phyloP scores from a whole-genome alignment of 2,113 vertebrate genomes.

The Dolichotis patagonum region DNA sequence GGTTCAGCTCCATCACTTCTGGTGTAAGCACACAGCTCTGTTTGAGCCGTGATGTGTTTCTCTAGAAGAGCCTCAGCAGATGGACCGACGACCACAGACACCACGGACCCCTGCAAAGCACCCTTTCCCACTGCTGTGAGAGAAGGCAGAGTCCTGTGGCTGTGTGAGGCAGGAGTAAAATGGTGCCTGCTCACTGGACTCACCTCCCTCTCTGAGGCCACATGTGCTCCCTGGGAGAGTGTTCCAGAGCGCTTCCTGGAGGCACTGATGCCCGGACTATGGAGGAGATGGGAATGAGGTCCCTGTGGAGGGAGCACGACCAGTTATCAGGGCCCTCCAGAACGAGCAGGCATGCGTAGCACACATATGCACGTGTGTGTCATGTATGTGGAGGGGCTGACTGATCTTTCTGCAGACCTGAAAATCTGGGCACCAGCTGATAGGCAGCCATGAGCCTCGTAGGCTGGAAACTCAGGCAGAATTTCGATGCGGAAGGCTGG shows the following conservation, averaged over 20 bases:
- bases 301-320: neutral
- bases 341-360: neutral
- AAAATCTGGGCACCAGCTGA: neutral
- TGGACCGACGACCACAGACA: neutral
- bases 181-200: neutral
- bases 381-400: neutral
- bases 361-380: too few species aligned
- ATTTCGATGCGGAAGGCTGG: neutral
- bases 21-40: neutral
- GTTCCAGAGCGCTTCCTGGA: constrained; percentile 15
- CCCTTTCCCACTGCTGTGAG: neutral
- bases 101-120: neutral
- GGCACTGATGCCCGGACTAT: neutral
- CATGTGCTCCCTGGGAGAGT: neutral
- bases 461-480: neutral
- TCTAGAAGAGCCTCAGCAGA: neutral
- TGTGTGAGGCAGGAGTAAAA: neutral
- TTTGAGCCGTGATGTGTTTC: neutral
- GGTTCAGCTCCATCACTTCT: neutral
- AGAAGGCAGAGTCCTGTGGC: neutral
- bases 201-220: neutral
- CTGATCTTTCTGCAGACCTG: neutral
- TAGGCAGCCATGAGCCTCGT: neutral
- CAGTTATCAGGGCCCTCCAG: neutral
- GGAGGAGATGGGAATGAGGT: neutral